Conservation (phyloP, 2,888 invertebrate genomes). For the Ptilodon capucinus region DNA sequence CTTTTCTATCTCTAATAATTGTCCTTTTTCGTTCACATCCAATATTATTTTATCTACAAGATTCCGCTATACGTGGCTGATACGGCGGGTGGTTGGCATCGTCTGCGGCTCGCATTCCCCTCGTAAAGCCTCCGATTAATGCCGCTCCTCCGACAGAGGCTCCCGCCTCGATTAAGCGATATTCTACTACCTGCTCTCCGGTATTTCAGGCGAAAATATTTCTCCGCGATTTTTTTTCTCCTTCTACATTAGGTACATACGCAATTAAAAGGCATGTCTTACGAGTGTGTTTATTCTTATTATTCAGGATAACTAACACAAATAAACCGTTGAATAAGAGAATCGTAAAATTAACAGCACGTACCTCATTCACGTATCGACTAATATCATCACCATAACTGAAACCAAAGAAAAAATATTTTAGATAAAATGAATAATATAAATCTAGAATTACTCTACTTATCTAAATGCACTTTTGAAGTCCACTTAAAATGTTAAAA, state of each 20-base stretch:
- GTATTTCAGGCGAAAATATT: conserved; percentile 46
- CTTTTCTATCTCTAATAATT: not conserved
- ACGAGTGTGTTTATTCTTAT: not conserved
- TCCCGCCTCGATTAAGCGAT: conserved; percentile 73
- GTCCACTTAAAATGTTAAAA: conserved; percentile 21
- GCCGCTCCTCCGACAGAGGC: conserved; percentile 55
- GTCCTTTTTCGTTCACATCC: conserved; percentile 9
- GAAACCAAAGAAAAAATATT: conserved; percentile 23
- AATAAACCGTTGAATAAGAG: no score
- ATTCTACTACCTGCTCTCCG: conserved; percentile 58
- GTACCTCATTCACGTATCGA: not conserved
- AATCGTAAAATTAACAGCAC: no score
- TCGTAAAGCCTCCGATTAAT: conserved; percentile 77
- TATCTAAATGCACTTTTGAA: conserved; percentile 15
- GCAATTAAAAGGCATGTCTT: not conserved
- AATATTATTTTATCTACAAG: conserved; percentile 34
- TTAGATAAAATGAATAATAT: conserved; percentile 1
- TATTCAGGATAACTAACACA: no score
- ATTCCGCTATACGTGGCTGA: conserved; percentile 40
- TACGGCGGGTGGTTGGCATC: conserved; percentile 44
- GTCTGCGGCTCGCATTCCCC: conserved; percentile 64
- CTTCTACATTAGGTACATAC: not conserved
- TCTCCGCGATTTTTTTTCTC: conserved; percentile 24
- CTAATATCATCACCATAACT: conserved; percentile 14
- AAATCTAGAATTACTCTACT: conserved; percentile 1